A percentile compares a stretch with the other conserved stretches of the same genome.
phyloP scores from a whole-genome alignment of 2,113 vertebrate species.

The Myotis brandtii region DNA sequence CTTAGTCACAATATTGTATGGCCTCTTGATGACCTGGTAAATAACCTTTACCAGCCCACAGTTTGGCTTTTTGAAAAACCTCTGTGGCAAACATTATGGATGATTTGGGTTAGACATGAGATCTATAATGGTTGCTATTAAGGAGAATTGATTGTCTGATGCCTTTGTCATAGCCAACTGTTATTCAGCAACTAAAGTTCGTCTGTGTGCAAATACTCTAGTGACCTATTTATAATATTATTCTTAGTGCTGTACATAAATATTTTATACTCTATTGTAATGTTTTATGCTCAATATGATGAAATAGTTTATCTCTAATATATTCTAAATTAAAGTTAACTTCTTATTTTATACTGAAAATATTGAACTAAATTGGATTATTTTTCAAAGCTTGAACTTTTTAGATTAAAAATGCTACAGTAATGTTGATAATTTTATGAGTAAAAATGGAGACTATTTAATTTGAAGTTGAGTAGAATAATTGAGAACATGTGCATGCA shows the following conservation, averaged over 20 bases:
- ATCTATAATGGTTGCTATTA: constrained; percentile 57
- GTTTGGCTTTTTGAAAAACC: constrained; percentile 5
- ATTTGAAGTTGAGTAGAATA: background rate
- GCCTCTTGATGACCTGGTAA: background rate
- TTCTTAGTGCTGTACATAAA: background rate
- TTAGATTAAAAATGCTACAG: background rate
- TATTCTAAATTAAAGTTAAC: background rate
- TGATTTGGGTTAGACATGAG: constrained; percentile 37
- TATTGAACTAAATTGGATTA: background rate
- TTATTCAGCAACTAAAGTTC: constrained; percentile 51
- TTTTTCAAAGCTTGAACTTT: background rate
- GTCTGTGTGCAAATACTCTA: background rate
- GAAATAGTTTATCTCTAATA: constrained; percentile 7
- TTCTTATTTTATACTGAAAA: background rate
- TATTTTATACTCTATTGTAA: constrained; percentile 29
- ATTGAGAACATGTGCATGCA: background rate
- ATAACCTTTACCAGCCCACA: background rate
- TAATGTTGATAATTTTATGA: background rate
- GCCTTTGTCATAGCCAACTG: constrained; percentile 25
- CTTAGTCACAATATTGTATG: background rate
- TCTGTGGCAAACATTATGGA: constrained; percentile 34
- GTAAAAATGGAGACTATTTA: background rate
- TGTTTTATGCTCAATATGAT: background rate
- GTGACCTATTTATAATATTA: constrained; percentile 47
- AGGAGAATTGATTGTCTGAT: constrained; percentile 55